Conservation (phyloP, 2,888 invertebrate genomes). For the Diarsia brunnea region DNA sequence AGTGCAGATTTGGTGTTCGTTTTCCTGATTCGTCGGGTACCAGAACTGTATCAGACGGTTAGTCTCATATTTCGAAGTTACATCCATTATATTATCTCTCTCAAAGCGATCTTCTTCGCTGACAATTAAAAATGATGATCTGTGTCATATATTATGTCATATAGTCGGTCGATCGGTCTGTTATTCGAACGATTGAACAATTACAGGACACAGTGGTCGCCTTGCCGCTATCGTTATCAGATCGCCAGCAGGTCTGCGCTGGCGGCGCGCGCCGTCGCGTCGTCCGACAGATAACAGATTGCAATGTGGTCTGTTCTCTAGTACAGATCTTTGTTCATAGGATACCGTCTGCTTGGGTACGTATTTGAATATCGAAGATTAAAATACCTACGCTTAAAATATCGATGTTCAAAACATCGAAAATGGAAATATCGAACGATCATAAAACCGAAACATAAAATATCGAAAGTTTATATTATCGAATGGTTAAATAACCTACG, state of each 20-base stretch:
- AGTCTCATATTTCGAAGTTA: background rate
- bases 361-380: too few relatives aligned
- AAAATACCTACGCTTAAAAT: too few relatives aligned
- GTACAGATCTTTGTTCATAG: conserved; percentile 9
- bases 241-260: conserved; percentile 7
- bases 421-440: too few relatives aligned
- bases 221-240: conserved; percentile 8
- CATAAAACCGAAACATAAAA: too few relatives aligned
- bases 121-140: conserved; percentile 5
- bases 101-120: conserved; percentile 15
- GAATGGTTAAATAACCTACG: too few relatives aligned
- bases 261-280: background rate
- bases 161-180: background rate
- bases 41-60: conserved; percentile 6
- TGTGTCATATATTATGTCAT: too few relatives aligned
- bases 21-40: conserved; percentile 3
- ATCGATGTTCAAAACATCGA: too few relatives aligned
- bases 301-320: conserved; percentile 13
- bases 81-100: conserved; percentile 8
- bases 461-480: too few relatives aligned
- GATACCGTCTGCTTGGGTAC: conserved; percentile 20
- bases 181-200: conserved; percentile 8
- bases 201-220: conserved; percentile 10
- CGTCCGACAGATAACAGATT: conserved; percentile 11
- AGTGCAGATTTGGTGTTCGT: conserved; percentile 10